These are phyloP conservation scores for Labeo catla DNA, from an alignment of 2,113 vertebrate genomes.

Conservation along the genomic window DNA sequence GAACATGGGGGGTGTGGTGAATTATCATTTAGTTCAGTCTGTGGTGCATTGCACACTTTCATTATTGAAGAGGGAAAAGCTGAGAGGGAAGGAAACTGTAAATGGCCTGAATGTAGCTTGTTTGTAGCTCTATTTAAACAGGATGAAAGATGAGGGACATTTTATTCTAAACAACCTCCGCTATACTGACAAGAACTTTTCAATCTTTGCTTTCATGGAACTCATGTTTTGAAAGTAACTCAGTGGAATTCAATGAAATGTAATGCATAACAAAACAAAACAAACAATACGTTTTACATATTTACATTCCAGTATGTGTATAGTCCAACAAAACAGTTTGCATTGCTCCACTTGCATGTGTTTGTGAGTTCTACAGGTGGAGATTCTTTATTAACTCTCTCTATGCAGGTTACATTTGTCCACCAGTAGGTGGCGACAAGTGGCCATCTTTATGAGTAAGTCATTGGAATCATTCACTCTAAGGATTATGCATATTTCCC, in stretches of 20 bases:
- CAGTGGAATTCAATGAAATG: neutral
- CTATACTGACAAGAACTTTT: neutral
- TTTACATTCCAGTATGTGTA: neutral
- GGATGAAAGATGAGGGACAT: neutral
- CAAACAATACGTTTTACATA: neutral
- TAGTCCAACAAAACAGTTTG: neutral
- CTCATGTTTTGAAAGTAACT: neutral
- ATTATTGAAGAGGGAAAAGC: slow-evolving; percentile 35
- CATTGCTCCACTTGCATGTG: neutral
- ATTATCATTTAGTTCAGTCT: slow-evolving; percentile 32
- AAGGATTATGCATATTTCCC: too few relatives aligned
- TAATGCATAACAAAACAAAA: neutral
- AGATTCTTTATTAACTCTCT: neutral
- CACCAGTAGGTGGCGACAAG: neutral
- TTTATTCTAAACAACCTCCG: neutral
- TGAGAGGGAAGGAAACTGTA: neutral
- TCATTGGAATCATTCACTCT: too few relatives aligned
- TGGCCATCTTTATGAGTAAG: neutral
- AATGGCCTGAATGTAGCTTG: slow-evolving; percentile 11
- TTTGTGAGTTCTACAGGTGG: neutral
- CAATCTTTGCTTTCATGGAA: neutral
- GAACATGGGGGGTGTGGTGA: slow-evolving; percentile 31
- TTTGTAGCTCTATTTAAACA: slow-evolving; percentile 1
- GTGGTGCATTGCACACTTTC: slow-evolving; percentile 10
- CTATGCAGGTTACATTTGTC: neutral